These are phyloP conservation scores for Momotus momota DNA, from an alignment of 2,797 vertebrate genomes.

Conservation along the genomic window DNA sequence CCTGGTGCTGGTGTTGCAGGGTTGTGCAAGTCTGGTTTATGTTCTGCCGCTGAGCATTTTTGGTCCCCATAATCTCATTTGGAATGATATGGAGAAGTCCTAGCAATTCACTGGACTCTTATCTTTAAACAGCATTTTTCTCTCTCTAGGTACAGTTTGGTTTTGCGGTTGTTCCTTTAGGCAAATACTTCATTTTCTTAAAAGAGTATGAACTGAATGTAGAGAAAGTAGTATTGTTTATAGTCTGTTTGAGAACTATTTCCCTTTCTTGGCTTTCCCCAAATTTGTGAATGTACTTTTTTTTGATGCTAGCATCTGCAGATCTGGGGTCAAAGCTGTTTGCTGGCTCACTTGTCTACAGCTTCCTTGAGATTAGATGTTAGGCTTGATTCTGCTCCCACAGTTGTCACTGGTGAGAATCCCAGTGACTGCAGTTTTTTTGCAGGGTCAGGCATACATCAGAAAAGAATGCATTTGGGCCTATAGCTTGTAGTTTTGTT, in stretches of 20 bases:
- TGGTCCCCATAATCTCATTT: background rate
- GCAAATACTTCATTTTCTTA: background rate
- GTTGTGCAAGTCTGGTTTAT: background rate
- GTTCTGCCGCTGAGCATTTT: background rate
- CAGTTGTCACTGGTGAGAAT: accelerated
- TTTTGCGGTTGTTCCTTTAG: background rate
- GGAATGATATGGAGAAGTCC: background rate
- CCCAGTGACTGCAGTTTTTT: background rate
- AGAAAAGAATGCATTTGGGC: background rate
- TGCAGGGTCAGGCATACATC: background rate
- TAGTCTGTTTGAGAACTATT: background rate
- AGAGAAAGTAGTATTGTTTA: background rate
- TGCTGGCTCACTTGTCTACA: background rate
- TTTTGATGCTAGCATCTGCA: background rate
- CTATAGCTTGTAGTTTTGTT: background rate
- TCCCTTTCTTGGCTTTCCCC: background rate
- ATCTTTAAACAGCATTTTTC: background rate
- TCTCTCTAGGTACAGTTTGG: background rate
- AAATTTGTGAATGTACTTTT: background rate
- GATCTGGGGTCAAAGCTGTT: background rate
- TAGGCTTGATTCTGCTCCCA: background rate
- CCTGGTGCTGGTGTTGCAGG: background rate
- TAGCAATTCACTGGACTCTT: background rate
- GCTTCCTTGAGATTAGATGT: background rate
- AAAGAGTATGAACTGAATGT: background rate